Evolutionary conservation across 2,113 vertebrate species (phyloP).

Genomic region (Poeciliopsis prolifica): DNA sequence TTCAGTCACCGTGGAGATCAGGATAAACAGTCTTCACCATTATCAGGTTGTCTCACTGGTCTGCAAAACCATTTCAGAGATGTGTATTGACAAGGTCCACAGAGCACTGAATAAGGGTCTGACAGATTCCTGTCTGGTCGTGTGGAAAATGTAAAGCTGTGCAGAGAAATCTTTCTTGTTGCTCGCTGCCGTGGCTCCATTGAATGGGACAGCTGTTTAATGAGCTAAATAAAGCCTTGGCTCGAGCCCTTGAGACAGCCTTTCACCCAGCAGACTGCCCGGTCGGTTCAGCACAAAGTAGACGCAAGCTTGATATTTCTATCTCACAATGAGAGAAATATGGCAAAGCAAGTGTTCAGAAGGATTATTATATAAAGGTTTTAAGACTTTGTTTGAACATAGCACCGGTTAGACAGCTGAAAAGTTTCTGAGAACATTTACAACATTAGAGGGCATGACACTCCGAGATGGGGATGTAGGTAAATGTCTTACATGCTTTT

Average conservation of each 20-base stretch:
- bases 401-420: constrained; percentile 19
- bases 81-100: constrained; percentile 3
- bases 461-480: neutral
- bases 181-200: constrained; percentile 40
- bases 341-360: constrained; percentile 29
- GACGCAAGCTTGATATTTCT: constrained; percentile 41
- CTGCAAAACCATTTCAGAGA: neutral
- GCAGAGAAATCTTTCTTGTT: constrained; percentile 50
- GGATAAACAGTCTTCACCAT: constrained; percentile 40
- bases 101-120: constrained; percentile 23
- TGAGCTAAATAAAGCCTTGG: constrained; percentile 74
- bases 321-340: constrained; percentile 35
- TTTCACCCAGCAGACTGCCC: constrained; percentile 51
- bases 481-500: constrained; percentile 4
- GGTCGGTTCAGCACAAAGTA: constrained; percentile 52
- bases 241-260: constrained; percentile 47
- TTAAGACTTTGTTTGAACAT: neutral
- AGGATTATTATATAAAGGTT: constrained; percentile 30
- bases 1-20: constrained; percentile 55
- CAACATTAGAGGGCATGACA: neutral
- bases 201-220: constrained; percentile 75
- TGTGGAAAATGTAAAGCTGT: constrained; percentile 43
- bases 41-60: constrained; percentile 7
- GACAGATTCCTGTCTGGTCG: constrained; percentile 42
- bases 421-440: constrained; percentile 6